These are phyloP conservation scores for Murina feae DNA, from an alignment of 2,113 vertebrate genomes.

Conservation along the genomic window DNA sequence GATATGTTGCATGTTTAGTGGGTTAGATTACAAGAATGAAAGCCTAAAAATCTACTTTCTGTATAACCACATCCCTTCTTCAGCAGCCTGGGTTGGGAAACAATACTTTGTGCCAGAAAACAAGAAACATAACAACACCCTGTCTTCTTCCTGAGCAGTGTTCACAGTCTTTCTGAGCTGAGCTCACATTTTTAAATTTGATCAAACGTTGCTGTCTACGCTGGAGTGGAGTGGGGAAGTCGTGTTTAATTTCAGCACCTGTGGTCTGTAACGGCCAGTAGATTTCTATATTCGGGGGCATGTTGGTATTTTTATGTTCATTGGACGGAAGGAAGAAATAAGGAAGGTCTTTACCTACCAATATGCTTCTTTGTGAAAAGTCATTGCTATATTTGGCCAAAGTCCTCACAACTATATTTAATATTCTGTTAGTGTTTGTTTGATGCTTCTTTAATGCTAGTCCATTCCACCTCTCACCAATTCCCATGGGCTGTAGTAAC, in stretches of 20 bases:
- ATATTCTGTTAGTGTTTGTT: background rate
- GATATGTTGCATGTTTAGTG: conserved; percentile 43
- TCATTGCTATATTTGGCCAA: conserved; percentile 21
- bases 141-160: background rate
- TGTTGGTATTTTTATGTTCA: conserved; percentile 24
- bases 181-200: conserved; percentile 10
- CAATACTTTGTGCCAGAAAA: conserved; percentile 13
- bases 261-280: background rate
- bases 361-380: conserved; percentile 11
- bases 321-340: background rate
- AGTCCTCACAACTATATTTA: conserved; percentile 5
- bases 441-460: background rate
- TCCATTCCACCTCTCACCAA: background rate
- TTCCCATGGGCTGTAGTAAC: background rate
- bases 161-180: background rate
- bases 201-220: background rate
- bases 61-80: conserved; percentile 71
- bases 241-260: background rate
- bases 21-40: conserved; percentile 57
- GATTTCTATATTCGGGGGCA: background rate
- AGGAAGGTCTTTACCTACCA: conserved; percentile 9
- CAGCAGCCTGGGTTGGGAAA: conserved; percentile 43
- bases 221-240: background rate
- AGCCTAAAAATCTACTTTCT: conserved; percentile 57
- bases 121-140: background rate